phyloP scores from a whole-genome alignment of 2,113 vertebrate species.

The Anolis sagrei region DNA sequence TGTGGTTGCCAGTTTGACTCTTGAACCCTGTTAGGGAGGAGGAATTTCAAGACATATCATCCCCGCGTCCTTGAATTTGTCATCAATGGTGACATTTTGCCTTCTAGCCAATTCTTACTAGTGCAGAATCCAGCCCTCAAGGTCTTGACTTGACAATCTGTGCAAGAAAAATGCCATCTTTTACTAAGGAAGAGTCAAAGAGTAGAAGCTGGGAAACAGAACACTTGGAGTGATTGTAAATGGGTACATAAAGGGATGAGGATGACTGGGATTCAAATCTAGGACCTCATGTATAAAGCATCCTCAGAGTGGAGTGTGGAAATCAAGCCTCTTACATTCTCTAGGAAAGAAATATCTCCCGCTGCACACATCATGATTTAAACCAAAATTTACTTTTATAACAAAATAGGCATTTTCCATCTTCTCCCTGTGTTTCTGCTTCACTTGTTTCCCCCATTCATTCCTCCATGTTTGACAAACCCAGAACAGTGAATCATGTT shows the following conservation, averaged over 20 bases:
- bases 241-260: neutral
- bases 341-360: neutral
- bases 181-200: neutral
- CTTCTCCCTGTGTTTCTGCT: neutral
- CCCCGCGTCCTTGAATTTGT: neutral
- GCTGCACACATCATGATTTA: neutral
- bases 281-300: neutral
- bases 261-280: neutral
- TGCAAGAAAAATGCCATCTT: neutral
- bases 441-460: neutral
- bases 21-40: neutral
- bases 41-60: neutral
- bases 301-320: neutral
- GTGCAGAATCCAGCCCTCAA: neutral
- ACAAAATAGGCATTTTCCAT: neutral
- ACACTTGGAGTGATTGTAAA: neutral
- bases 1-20: neutral
- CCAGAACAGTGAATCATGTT: neutral
- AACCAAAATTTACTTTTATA: neutral
- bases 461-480: neutral
- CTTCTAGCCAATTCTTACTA: neutral
- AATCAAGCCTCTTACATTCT: neutral
- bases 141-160: neutral
- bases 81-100: neutral
- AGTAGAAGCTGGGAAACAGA: neutral